These are phyloP conservation scores for Embidobia sp. DNA, from an alignment of 2,888 invertebrate species.

Conservation along the genomic window DNA sequence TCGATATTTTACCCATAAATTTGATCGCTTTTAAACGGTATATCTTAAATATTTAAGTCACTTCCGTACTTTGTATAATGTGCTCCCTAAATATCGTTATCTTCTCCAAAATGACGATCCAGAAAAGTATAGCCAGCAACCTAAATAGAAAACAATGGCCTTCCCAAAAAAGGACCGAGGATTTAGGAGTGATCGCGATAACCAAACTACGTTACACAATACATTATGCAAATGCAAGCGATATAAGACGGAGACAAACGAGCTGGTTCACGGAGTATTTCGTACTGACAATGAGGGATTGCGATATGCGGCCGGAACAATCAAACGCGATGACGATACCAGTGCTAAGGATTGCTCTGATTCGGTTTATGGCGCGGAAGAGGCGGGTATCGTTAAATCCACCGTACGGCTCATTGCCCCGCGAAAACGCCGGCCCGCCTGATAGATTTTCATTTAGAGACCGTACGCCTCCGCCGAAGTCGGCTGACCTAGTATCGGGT, in stretches of 20 bases:
- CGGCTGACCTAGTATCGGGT: slow-evolving; percentile 18
- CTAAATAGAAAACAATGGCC: slow-evolving; percentile 2
- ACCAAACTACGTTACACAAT: slow-evolving; percentile 14
- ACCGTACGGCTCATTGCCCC: slow-evolving; percentile 24
- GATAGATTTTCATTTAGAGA: slow-evolving; percentile 42
- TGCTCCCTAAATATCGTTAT: too few relatives aligned
- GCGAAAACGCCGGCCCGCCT: slow-evolving; percentile 17
- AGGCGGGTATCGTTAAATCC: slow-evolving; percentile 23
- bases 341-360: slow-evolving; percentile 12
- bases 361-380: slow-evolving; percentile 27
- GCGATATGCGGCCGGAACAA: slow-evolving; percentile 28
- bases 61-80: too few relatives aligned
- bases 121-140: not conserved
- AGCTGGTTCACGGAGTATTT: slow-evolving; percentile 20
- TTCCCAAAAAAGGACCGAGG: not conserved
- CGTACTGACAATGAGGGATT: slow-evolving; percentile 35
- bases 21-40: not conserved
- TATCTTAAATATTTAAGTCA: not conserved
- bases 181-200: slow-evolving; percentile 10
- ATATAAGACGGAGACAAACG: slow-evolving; percentile 28
- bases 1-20: too few relatives aligned
- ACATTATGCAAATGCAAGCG: slow-evolving; percentile 29
- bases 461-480: slow-evolving; percentile 5
- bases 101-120: too few relatives aligned
- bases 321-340: slow-evolving; percentile 30